phyloP scores from a whole-genome alignment of 37 sponge, comb jelly and placozoan genomes.

The Chondrosia reniformis region DNA sequence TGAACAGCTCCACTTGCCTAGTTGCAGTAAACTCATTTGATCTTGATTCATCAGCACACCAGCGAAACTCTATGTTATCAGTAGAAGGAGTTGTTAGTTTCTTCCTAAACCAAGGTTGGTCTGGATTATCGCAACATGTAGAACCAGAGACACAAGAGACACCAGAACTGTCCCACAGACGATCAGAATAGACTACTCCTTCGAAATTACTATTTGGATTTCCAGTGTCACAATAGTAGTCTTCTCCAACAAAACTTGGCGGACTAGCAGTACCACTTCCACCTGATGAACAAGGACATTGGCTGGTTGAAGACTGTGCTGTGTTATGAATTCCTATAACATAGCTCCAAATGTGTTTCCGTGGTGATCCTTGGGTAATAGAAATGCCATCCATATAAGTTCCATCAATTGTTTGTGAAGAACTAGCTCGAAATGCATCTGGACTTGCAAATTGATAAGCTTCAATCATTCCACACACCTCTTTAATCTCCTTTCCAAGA shows the following conservation, averaged over 20 bases:
- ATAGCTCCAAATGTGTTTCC: not conserved
- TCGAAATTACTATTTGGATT: not conserved
- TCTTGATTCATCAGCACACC: not conserved
- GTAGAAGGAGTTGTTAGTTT: not conserved
- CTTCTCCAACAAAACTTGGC: not conserved
- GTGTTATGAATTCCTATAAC: not conserved
- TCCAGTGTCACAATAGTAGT: slow-evolving; percentile 21
- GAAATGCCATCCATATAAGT: slow-evolving; percentile 7
- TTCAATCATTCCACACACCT: slow-evolving; percentile 8
- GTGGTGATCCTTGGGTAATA: not conserved
- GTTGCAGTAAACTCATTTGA: too few relatives aligned
- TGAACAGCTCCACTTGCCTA: too few relatives aligned
- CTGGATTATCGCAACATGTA: slow-evolving; percentile 14
- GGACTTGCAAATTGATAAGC: slow-evolving; percentile 1
- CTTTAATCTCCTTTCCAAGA: not conserved
- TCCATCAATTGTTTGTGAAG: not conserved
- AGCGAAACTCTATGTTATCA: slow-evolving; percentile 4
- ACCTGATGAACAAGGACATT: slow-evolving; percentile 15
- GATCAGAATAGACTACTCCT: not conserved
- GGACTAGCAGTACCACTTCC: not conserved
- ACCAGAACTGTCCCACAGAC: not conserved
- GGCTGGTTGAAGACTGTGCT: not conserved
- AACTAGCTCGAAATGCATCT: not conserved
- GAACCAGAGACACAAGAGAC: not conserved
- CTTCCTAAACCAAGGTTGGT: slow-evolving; percentile 14